A percentile compares a stretch with the other conserved stretches of the same genome.
phyloP scores from a whole-genome alignment of 2,113 vertebrate genomes.

The Ageneiosus marmoratus region DNA sequence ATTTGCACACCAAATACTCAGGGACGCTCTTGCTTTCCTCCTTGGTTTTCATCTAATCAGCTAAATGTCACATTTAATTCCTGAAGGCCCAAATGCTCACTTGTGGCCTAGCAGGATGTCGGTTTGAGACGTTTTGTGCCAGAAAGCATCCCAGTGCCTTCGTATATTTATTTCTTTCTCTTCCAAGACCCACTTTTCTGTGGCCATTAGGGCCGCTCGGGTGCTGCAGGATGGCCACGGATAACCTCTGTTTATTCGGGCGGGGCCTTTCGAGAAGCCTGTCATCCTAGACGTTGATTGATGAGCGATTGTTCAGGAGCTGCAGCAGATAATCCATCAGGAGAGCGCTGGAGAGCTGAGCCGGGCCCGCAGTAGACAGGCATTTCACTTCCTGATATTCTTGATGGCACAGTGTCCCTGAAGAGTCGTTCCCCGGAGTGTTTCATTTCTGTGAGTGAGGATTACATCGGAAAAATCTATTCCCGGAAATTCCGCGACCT shows the following conservation, averaged over 20 bases:
- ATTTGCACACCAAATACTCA: slow-evolving; percentile 3
- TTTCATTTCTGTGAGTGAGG: neutral
- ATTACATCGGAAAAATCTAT: slow-evolving; percentile 1
- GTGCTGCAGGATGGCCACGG: slow-evolving; percentile 36
- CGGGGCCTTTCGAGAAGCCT: slow-evolving; percentile 50
- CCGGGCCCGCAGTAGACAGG: neutral
- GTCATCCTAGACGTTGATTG: slow-evolving; percentile 59
- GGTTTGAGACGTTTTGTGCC: slow-evolving; percentile 41
- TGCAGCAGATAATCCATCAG: slow-evolving; percentile 58
- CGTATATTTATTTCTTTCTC: neutral
- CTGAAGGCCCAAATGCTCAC: neutral
- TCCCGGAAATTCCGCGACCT: no score
- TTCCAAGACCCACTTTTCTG: slow-evolving; percentile 22
- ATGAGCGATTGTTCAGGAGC: slow-evolving; percentile 59
- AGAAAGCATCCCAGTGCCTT: slow-evolving; percentile 52
- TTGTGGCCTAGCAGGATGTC: slow-evolving; percentile 47
- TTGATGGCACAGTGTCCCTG: slow-evolving; percentile 18
- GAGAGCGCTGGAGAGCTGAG: slow-evolving; percentile 14
- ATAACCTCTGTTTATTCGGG: slow-evolving; percentile 68
- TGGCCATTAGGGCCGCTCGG: slow-evolving; percentile 37
- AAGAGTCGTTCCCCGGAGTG: slow-evolving; percentile 3
- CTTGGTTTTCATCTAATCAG: slow-evolving; percentile 11
- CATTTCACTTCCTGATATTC: slow-evolving; percentile 20
- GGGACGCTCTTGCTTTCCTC: neutral
- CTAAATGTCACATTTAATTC: slow-evolving; percentile 34